Percentiles rank a stretch among this genome's conserved stretches.
phyloP scores from a whole-genome alignment of 2,888 invertebrate species.

The Drosophila maculinotata region DNA sequence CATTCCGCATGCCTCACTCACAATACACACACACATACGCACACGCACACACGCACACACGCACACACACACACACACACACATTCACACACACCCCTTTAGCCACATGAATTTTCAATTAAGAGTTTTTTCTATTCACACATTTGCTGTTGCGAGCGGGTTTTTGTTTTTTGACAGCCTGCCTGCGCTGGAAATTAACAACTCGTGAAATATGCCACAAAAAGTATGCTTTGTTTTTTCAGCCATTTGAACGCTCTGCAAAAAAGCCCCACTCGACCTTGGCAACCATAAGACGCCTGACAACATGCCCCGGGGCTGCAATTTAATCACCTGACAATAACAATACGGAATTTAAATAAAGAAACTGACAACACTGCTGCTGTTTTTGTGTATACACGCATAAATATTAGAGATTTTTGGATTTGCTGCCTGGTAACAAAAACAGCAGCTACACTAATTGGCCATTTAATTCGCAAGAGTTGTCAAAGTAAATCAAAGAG shows the following conservation, averaged over 20 bases:
- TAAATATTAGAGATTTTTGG: constrained; percentile 3
- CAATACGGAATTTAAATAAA: constrained; percentile 27
- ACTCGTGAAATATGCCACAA: constrained; percentile 65
- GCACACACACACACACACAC: neutral
- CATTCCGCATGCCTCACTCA: constrained; percentile 33
- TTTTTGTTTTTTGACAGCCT: constrained; percentile 44
- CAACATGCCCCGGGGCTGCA: constrained; percentile 54
- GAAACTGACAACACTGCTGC: neutral
- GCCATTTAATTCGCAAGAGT: constrained; percentile 42
- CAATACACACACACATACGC: neutral
- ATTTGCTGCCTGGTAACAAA: constrained; percentile 38
- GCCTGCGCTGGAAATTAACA: constrained; percentile 66
- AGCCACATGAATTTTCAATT: constrained; percentile 71
- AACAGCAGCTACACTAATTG: constrained; percentile 29
- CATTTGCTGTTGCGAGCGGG: constrained; percentile 9
- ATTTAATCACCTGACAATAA: constrained; percentile 69
- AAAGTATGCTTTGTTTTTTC: constrained; percentile 63
- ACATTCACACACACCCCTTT: neutral
- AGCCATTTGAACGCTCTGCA: constrained; percentile 25
- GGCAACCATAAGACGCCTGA: constrained; percentile 43
- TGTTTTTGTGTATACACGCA: neutral
- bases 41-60: neutral
- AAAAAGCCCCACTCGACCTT: constrained; percentile 42
- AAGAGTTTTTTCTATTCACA: constrained; percentile 57
- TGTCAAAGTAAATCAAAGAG: neutral